A percentile compares a stretch with the other conserved stretches of the same genome.
phyloP scores from a whole-genome alignment of 2,113 vertebrate genomes.

The Tachycineta bicolor region DNA sequence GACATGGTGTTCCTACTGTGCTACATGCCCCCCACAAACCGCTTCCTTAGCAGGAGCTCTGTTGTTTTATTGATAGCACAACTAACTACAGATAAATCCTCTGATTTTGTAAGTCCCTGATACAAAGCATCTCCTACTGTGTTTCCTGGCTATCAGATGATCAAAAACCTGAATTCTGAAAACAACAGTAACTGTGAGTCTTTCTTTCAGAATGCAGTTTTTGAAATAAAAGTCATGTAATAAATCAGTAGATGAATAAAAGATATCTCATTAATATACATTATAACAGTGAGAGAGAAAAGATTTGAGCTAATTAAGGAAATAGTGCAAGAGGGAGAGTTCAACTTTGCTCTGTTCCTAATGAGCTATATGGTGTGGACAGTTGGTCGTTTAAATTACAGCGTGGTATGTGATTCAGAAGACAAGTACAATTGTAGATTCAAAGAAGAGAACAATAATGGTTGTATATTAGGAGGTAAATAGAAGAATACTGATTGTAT shows the following conservation, averaged over 20 bases:
- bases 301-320: constrained; percentile 36
- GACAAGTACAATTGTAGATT: not conserved
- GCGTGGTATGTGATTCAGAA: not conserved
- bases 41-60: constrained; percentile 51
- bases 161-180: constrained; percentile 20
- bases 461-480: not conserved
- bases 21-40: constrained; percentile 29
- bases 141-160: constrained; percentile 20
- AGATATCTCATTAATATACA: constrained; percentile 10
- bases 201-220: constrained; percentile 16
- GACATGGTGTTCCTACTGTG: constrained; percentile 30
- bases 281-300: not conserved
- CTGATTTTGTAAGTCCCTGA: not conserved
- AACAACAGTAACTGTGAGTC: not conserved
- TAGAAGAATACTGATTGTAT: not conserved
- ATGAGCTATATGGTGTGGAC: constrained; percentile 5
- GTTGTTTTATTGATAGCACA: constrained; percentile 57
- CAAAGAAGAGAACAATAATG: not conserved
- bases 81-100: constrained; percentile 36
- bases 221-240: not conserved
- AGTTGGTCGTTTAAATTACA: constrained; percentile 29
- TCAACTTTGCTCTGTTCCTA: constrained; percentile 35
- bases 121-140: constrained; percentile 26
- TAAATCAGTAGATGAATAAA: constrained; percentile 16
- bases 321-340: constrained; percentile 5